phyloP scores from a whole-genome alignment of 2,113 vertebrate genomes.

The Brachypodius melanocephalos region DNA sequence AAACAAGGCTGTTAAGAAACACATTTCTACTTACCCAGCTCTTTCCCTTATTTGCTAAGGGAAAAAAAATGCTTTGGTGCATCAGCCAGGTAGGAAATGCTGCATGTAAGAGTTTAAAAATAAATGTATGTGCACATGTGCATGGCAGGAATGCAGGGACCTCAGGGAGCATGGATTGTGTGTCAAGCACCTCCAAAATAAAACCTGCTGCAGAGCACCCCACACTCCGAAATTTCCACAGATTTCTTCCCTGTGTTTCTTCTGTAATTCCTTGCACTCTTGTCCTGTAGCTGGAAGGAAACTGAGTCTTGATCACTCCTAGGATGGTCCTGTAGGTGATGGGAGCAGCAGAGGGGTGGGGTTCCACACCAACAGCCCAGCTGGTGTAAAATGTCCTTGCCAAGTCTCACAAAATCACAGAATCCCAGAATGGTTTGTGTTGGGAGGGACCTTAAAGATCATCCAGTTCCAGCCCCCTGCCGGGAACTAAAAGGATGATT shows the following conservation, averaged over 20 bases:
- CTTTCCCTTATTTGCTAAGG: background rate
- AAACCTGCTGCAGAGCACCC: background rate
- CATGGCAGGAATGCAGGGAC: background rate
- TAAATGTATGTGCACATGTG: background rate
- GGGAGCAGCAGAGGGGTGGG: background rate
- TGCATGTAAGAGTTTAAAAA: background rate
- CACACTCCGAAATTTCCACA: background rate
- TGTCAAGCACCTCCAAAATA: background rate
- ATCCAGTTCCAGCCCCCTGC: background rate
- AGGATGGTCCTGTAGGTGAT: background rate
- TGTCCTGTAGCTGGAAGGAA: background rate
- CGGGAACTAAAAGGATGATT: background rate
- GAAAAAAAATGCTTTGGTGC: background rate
- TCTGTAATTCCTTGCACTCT: background rate
- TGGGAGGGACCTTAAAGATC: background rate
- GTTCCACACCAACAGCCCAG: background rate
- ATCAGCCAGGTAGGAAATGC: background rate
- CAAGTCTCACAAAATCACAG: background rate
- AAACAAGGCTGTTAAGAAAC: background rate
- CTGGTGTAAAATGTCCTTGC: background rate
- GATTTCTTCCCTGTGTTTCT: background rate
- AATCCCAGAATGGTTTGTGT: background rate
- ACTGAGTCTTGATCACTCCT: background rate
- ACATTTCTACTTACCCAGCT: background rate
- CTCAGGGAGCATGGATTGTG: accelerated